A percentile compares a stretch with the other conserved stretches of the same genome.
Evolutionary conservation across 2,797 vertebrate species (phyloP).

Genomic region (Anas bahamensis): DNA sequence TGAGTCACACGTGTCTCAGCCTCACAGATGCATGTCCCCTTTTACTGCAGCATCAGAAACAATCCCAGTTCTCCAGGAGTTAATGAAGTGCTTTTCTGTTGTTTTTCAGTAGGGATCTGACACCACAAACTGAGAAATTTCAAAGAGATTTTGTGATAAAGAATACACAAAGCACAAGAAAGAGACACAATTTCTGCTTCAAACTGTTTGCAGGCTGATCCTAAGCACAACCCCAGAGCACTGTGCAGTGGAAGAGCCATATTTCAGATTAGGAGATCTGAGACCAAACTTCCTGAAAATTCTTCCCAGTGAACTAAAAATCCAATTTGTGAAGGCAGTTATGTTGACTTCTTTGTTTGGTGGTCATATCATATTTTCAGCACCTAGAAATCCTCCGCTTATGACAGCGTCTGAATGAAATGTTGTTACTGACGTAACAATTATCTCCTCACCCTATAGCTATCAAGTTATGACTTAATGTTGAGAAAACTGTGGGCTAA

Average conservation of each 20-base stretch:
- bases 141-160: not conserved
- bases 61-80: not conserved
- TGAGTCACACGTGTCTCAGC: not conserved
- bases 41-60: not conserved
- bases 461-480: conserved; percentile 61
- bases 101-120: not conserved
- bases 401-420: conserved; percentile 49
- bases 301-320: conserved; percentile 14
- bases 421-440: conserved; percentile 62
- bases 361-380: conserved; percentile 46
- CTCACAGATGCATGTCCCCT: not conserved
- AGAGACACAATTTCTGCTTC: not conserved
- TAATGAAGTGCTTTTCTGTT: not conserved
- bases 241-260: not conserved
- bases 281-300: not conserved
- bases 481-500: conserved; percentile 69
- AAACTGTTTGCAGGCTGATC: not conserved
- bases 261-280: not conserved
- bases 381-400: conserved; percentile 21
- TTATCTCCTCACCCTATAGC: conserved; percentile 31
- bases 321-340: not conserved
- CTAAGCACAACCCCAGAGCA: not conserved
- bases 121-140: not conserved
- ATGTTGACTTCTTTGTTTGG: conserved; percentile 35
- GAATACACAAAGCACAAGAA: not conserved